Base-by-base conservation (phyloP, 2,888 invertebrate species). In the Drosophila anceps region DNA sequence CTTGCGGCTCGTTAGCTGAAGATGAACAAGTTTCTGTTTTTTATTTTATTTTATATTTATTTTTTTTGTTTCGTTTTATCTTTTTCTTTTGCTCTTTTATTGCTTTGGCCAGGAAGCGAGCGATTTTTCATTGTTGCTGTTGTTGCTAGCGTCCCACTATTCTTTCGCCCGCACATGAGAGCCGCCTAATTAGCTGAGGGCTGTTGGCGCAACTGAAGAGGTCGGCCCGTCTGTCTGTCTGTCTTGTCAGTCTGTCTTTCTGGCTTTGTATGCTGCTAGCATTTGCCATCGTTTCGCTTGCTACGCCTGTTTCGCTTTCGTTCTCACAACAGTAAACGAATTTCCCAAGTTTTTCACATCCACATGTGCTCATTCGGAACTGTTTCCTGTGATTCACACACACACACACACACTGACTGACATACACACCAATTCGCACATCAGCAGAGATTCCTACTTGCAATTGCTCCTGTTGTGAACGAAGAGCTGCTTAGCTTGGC, bases 11-110 rank as follows among this genome's bases (percentile, higher is more conserved):
- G 89, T 83, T 80, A 84, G 82, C 71, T 70, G 71, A 87, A 87
- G 89, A 84, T 84, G 89, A 84, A 85, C 89, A 87, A 89, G 89
- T 85, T 85, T 89, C 73, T 81, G 69, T 70, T 73, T 61, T 44
- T 76, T 60, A 35, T 24, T 35, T 24, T 15, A 20, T 51, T 54
- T 31, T 35, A 8, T 27, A 46, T 65, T 73, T 35, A 8, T 27
- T 50, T 65, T 73, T 50, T 59, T 59, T 55, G 62, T 54, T 69
- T 69, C 57, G 43, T 70, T 63, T 69, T 18, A 20, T 20, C 20
- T 35, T 35, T 60, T 57, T 73, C 33, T 31, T 29, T 60, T 10
- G 37, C 35, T 67, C 51, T 71, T 72, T 69, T 60, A 60, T 67
- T 66, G 62, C 57, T 64, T 53, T 50, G 76, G 72, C 86, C 86